These are phyloP conservation scores for Cichlasoma orientale DNA, from an alignment of 2,797 vertebrate species.

Conservation along the genomic window DNA sequence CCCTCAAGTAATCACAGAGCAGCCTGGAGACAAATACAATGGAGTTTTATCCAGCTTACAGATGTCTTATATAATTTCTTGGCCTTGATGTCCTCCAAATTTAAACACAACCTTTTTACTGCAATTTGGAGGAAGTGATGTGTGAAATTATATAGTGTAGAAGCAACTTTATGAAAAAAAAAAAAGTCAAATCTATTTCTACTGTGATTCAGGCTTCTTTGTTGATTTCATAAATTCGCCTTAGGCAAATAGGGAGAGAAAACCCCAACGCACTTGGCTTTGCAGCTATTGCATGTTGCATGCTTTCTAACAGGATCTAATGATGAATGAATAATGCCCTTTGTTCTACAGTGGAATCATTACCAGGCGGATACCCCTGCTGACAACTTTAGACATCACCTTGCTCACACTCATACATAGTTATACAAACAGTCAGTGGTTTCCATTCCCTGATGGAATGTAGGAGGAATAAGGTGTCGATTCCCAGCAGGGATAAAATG, in stretches of 20 bases:
- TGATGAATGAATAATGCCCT: slow-evolving; percentile 58
- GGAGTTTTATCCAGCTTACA: background rate
- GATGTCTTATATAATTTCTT: slow-evolving; percentile 34
- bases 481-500: slow-evolving; percentile 71
- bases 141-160: slow-evolving; percentile 50
- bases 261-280: background rate
- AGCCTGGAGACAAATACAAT: slow-evolving; percentile 18
- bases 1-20: background rate
- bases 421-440: slow-evolving; percentile 24
- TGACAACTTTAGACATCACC: slow-evolving; percentile 53
- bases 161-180: slow-evolving; percentile 10
- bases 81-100: slow-evolving; percentile 27
- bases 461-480: slow-evolving; percentile 72
- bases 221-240: slow-evolving; percentile 9
- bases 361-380: slow-evolving; percentile 56
- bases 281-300: slow-evolving; percentile 17
- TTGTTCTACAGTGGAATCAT: slow-evolving; percentile 57
- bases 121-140: slow-evolving; percentile 53
- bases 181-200: slow-evolving; percentile 1
- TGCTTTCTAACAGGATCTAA: slow-evolving; percentile 28
- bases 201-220: background rate
- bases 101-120: slow-evolving; percentile 46
- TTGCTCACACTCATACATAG: background rate
- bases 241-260: background rate
- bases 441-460: slow-evolving; percentile 59